phyloP scores from a whole-genome alignment of 2,888 invertebrate genomes.

The Oxytorus armatus region DNA sequence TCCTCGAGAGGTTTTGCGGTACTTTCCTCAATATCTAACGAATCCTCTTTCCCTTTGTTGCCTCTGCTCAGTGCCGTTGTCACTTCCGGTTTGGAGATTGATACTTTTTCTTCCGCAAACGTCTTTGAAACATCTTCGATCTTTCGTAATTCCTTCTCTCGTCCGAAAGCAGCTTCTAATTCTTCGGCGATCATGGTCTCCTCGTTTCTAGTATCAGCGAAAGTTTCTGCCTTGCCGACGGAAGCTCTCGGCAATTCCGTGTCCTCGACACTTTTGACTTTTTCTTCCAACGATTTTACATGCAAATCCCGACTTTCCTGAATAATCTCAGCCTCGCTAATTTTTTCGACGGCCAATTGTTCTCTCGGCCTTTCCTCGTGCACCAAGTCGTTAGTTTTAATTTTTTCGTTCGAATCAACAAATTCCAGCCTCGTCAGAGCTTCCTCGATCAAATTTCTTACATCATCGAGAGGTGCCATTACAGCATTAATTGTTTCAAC shows the following conservation, averaged over 20 bases:
- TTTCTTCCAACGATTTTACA: constrained; percentile 83
- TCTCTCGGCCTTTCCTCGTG: constrained; percentile 58
- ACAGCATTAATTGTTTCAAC: constrained; percentile 80
- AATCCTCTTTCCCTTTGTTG: constrained; percentile 68
- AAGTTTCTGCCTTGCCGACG: constrained; percentile 7
- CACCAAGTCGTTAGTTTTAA: not conserved
- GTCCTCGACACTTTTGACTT: constrained; percentile 23
- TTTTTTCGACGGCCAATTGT: constrained; percentile 67
- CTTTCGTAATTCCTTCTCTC: constrained; percentile 9
- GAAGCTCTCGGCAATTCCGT: constrained; percentile 29
- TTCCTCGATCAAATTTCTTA: constrained; percentile 72
- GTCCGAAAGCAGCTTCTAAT: constrained; percentile 5
- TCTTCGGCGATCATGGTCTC: constrained; percentile 41
- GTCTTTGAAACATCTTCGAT: constrained; percentile 13
- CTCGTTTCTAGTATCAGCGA: constrained; percentile 17
- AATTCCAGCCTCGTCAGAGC: constrained; percentile 47
- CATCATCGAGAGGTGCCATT: constrained; percentile 75
- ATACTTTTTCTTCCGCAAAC: constrained; percentile 38
- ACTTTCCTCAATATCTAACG: constrained; percentile 73
- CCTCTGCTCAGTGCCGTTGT: constrained; percentile 66
- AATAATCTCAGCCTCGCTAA: constrained; percentile 41
- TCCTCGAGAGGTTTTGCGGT: constrained; percentile 76
- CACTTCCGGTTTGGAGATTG: constrained; percentile 66
- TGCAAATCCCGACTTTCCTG: constrained; percentile 56
- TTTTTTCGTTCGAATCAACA: constrained; percentile 17